Percentiles rank a stretch among this genome's conserved stretches.
Evolutionary conservation across 1,140 invertebrate genomes (phyloP).

Genomic region (Drosophila ohnishii): DNA sequence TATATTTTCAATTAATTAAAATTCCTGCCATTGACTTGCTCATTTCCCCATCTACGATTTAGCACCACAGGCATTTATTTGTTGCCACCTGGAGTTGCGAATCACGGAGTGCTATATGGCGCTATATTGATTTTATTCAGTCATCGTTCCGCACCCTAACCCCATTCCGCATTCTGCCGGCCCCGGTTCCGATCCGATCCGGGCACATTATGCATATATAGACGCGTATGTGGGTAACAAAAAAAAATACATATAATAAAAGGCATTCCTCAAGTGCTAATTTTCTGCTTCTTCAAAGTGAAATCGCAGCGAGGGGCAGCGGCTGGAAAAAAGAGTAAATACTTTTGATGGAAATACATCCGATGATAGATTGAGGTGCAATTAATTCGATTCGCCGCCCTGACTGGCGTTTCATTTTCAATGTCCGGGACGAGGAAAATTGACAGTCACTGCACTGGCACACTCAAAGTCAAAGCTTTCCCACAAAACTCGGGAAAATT

Average conservation of each 20-base stretch:
- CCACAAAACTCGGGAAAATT: slow-evolving; percentile 56
- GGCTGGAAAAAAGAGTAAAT: slow-evolving; percentile 29
- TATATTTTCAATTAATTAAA: slow-evolving; percentile 5
- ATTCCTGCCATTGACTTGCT: slow-evolving; percentile 9
- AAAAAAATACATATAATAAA: slow-evolving; percentile 3
- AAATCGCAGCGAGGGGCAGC: slow-evolving; percentile 57
- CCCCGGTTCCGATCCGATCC: slow-evolving; percentile 13
- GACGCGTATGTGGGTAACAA: neutral
- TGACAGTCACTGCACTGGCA: slow-evolving; percentile 51
- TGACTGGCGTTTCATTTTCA: slow-evolving; percentile 77
- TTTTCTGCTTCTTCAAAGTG: slow-evolving; percentile 69
- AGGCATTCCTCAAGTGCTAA: slow-evolving; percentile 64
- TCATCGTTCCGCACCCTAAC: slow-evolving; percentile 67
- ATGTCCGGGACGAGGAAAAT: slow-evolving; percentile 77
- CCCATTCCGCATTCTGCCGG: slow-evolving; percentile 57
- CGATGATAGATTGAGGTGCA: slow-evolving; percentile 67
- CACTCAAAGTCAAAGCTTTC: slow-evolving; percentile 65
- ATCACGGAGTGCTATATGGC: slow-evolving; percentile 29
- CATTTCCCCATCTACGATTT: neutral
- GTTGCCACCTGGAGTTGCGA: slow-evolving; percentile 38
- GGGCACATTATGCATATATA: slow-evolving; percentile 40
- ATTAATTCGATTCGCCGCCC: slow-evolving; percentile 71
- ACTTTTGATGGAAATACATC: slow-evolving; percentile 30
- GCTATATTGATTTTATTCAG: slow-evolving; percentile 49
- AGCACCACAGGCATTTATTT: neutral